Evolutionary conservation across 2,888 invertebrate species (phyloP).

Genomic region (Nephrotoma guestfalica): DNA sequence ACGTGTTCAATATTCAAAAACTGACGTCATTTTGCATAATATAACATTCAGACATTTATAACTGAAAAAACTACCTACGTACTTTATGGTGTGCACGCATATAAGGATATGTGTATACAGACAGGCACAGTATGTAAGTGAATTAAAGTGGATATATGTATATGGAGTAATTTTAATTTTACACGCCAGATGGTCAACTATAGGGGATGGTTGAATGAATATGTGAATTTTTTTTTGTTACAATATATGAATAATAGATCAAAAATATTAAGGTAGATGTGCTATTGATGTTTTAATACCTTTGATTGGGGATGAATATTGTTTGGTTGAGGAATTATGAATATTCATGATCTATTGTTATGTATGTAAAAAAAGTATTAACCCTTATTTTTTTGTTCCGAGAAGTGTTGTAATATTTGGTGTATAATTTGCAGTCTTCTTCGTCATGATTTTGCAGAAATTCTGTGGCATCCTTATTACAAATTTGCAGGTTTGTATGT

Average conservation of each 20-base stretch:
- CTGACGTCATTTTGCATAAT: neutral
- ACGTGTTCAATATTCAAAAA: neutral
- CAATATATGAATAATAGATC: neutral
- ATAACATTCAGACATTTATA: neutral
- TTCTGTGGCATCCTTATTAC: neutral
- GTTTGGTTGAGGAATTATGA: neutral
- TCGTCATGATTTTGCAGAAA: neutral
- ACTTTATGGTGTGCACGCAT: neutral
- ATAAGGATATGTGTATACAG: no score
- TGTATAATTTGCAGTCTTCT: neutral
- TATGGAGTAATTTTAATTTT: neutral
- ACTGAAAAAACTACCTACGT: neutral
- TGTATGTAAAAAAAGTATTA: neutral
- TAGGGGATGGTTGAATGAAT: conserved; percentile 2
- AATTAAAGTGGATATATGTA: neutral
- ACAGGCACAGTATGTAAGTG: neutral
- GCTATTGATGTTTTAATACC: neutral
- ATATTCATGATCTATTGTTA: neutral
- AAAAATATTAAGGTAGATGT: neutral
- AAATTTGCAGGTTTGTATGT: neutral
- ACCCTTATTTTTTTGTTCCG: neutral
- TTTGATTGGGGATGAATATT: neutral
- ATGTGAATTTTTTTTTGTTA: neutral
- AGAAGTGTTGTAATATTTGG: neutral
- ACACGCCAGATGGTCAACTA: neutral